Evolutionary conservation across 2,888 invertebrate genomes (phyloP).

Genomic region (Ennomos fuscantarius): DNA sequence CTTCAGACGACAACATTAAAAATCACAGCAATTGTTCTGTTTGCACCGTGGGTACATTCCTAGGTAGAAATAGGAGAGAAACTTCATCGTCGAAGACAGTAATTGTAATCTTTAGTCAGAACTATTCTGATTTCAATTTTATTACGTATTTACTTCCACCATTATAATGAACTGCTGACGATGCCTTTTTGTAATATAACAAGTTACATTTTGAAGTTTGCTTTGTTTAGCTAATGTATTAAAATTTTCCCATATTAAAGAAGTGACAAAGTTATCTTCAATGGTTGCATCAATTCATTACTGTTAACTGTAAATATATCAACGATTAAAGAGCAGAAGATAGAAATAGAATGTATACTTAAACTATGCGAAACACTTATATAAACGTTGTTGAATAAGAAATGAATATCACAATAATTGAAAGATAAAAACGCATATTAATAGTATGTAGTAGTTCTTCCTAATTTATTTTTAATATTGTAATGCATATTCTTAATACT

Average conservation of each 20-base stretch:
- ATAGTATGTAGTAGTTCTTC: constrained; percentile 42
- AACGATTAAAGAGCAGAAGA: constrained; percentile 38
- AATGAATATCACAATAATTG: constrained; percentile 38
- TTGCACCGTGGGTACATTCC: constrained; percentile 52
- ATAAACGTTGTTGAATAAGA: constrained; percentile 33
- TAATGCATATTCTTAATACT: constrained; percentile 42
- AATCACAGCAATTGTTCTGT: constrained; percentile 70
- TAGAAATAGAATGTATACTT: constrained; percentile 34
- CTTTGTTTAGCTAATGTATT: too few relatives aligned
- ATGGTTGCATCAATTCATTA: constrained; percentile 12
- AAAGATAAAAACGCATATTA: constrained; percentile 50
- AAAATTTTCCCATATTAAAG: too few relatives aligned
- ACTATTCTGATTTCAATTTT: not conserved
- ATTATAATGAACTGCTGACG: too few relatives aligned
- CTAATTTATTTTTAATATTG: constrained; percentile 44
- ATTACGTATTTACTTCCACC: not conserved
- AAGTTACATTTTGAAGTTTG: too few relatives aligned
- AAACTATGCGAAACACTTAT: constrained; percentile 37
- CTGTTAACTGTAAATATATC: constrained; percentile 22
- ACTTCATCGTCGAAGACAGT: constrained; percentile 1
- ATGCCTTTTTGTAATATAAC: too few relatives aligned
- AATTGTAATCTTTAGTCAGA: constrained; percentile 1
- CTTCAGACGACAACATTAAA: constrained; percentile 60
- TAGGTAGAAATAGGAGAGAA: constrained; percentile 34
- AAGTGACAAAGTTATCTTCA: too few relatives aligned